phyloP scores from a whole-genome alignment of 2,797 vertebrate genomes.

The Molossus molossus region DNA sequence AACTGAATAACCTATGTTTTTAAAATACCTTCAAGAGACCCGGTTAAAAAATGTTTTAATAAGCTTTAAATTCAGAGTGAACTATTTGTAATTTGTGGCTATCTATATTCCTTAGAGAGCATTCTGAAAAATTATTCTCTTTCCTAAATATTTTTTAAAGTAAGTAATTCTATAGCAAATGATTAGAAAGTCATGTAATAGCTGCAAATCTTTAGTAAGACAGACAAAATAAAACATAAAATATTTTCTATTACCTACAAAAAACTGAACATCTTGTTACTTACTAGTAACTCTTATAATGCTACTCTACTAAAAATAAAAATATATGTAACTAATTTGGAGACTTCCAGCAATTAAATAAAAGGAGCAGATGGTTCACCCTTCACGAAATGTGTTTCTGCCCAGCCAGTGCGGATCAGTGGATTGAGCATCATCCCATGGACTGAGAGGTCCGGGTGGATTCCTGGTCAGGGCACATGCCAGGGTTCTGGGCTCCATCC shows the following conservation, averaged over 20 bases:
- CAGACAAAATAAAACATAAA: constrained; percentile 33
- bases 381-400: constrained; percentile 1
- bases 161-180: constrained; percentile 38
- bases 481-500: no score
- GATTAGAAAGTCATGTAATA: constrained; percentile 37
- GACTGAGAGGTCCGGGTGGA: no score
- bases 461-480: no score
- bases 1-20: not conserved
- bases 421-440: no score
- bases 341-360: not conserved
- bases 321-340: constrained; percentile 14
- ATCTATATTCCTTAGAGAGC: not conserved
- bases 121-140: constrained; percentile 40
- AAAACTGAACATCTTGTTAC: constrained; percentile 35
- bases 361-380: not conserved
- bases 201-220: constrained; percentile 36
- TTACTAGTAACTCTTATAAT: constrained; percentile 49
- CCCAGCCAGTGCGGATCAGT: no score
- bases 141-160: constrained; percentile 57
- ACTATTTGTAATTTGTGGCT: constrained; percentile 40
- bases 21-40: constrained; percentile 59
- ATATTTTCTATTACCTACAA: constrained; percentile 28
- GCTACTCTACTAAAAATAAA: constrained; percentile 9
- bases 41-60: not conserved
- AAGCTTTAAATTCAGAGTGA: constrained; percentile 64